A percentile compares a stretch with the other conserved stretches of the same genome.
These are phyloP conservation scores for Galaxias olidus DNA, from an alignment of 2,797 vertebrate genomes.

Conservation along the genomic window DNA sequence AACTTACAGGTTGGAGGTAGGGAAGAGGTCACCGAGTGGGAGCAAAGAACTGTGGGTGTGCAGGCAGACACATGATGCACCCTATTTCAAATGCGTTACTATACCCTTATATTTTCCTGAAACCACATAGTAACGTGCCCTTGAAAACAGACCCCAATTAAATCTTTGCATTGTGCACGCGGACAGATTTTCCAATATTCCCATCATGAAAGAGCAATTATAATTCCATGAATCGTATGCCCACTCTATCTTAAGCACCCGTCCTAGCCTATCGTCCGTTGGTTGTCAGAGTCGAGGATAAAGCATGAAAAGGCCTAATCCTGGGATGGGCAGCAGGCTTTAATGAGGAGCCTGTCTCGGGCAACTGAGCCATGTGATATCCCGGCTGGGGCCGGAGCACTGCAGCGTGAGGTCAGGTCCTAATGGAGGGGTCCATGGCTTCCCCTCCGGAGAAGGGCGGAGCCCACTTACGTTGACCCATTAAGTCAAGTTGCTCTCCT, in stretches of 20 bases:
- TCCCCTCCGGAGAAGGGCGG: conserved; percentile 75
- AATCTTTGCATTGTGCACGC: conserved; percentile 67
- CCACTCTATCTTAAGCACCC: conserved; percentile 61
- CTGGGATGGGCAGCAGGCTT: conserved; percentile 69
- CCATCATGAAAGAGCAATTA: conserved; percentile 77
- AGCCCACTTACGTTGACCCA: conserved; percentile 76
- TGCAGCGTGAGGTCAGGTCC: conserved; percentile 69
- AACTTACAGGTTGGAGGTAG: conserved; percentile 61
- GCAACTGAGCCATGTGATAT: conserved; percentile 72
- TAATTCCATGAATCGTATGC: conserved; percentile 72
- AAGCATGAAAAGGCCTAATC: conserved; percentile 77
- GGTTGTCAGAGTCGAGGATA: conserved; percentile 74
- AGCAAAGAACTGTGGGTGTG: conserved; percentile 40
- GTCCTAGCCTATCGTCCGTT: conserved; percentile 69
- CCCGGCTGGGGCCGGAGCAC: conserved; percentile 66
- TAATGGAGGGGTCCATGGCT: conserved; percentile 76
- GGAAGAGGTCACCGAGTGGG: conserved; percentile 15
- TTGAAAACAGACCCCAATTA: conserved; percentile 75
- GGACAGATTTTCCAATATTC: conserved; percentile 74
- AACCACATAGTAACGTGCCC: conserved; percentile 63
- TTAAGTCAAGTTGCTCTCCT: conserved; percentile 79
- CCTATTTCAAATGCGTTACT: conserved; percentile 60
- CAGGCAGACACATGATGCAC: conserved; percentile 47
- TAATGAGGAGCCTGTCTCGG: conserved; percentile 77
- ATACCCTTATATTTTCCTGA: conserved; percentile 51